Percentiles rank a stretch among this genome's conserved stretches.
Evolutionary conservation across 1,140 invertebrate genomes (phyloP).

Genomic region (Battus philenor): DNA sequence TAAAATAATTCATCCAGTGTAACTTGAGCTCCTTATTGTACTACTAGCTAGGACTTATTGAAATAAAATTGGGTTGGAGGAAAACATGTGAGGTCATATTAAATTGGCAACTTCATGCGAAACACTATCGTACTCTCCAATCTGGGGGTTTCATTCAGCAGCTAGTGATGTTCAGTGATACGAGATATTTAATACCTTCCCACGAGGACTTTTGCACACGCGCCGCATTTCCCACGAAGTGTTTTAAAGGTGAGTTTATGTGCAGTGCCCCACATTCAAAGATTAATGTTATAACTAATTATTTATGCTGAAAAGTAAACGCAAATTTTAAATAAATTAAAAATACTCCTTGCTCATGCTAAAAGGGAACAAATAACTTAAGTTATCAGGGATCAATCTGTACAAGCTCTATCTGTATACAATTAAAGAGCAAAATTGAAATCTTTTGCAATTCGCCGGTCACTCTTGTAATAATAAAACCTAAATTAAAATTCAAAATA

Average conservation of each 20-base stretch:
- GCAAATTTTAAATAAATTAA: too few species aligned
- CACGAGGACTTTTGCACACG: constrained; percentile 60
- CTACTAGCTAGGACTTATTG: not conserved
- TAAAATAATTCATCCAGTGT: constrained; percentile 54
- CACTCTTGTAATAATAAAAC: too few species aligned
- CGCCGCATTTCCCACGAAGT: constrained; percentile 28
- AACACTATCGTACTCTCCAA: constrained; percentile 53
- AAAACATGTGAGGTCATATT: constrained; percentile 32
- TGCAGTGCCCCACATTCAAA: not conserved
- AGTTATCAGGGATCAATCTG: too few species aligned
- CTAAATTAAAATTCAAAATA: too few species aligned
- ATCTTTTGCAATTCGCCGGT: too few species aligned
- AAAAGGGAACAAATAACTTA: too few species aligned
- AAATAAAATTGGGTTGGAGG: not conserved
- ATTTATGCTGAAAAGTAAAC: too few species aligned
- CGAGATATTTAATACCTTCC: constrained; percentile 69
- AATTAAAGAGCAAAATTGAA: too few species aligned
- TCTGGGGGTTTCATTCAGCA: constrained; percentile 52
- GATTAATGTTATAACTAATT: not conserved
- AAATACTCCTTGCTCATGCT: too few species aligned
- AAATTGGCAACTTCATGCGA: constrained; percentile 35
- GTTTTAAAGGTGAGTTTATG: constrained; percentile 3
- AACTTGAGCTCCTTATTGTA: constrained; percentile 28
- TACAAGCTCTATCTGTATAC: too few species aligned
- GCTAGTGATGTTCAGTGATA: constrained; percentile 46